Evolutionary conservation across 2,888 invertebrate genomes (phyloP), one percentile per base, ranked within the genome.

Genomic region (Hemaris fuciformis): DNA sequence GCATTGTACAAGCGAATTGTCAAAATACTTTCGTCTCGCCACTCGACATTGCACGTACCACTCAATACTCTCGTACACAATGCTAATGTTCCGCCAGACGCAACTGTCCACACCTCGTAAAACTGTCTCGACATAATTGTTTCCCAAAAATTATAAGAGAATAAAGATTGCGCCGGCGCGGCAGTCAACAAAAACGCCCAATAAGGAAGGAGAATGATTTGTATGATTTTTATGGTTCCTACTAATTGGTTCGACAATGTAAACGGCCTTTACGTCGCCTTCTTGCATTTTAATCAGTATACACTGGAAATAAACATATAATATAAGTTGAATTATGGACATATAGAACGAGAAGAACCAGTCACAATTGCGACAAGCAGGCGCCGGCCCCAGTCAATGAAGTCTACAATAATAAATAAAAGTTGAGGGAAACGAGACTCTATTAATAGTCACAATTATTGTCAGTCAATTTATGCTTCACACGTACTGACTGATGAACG

Each of bases 331-430:
- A 85, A 83, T 82, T 87, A 88, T 87, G 85, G 84, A 76, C 83
- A 80, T 82, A 86, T 81, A 81, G 85, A 88, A 89, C 90, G 80
- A 88, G 88, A 89, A 87, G 87, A 89, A 89, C 91, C 89, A 90
- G 90, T 90, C 87, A 87, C 85, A 85, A 87, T 83, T 85, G 89
- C 91, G 89, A 83, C 89, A 84, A 83, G 80, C 81, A 78, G 91
- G 89, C 90, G 89, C 89, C 90, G 77, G 77, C 67, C 75, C 77
- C 85, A 81, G 83, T 88, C 89, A 89, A 89, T 88, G 88, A 83
- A 87, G 85, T 83, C 83, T 81, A 83, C 82, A 83, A 87, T 84
- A 87, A 88, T 87, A 85, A 85, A 88, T 85, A 88, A 85, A 83
- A 83, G 79, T 80, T 86, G 79, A 84, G 80, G 82, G 81, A 85